A percentile compares a stretch with the other conserved stretches of the same genome.
Conservation (phyloP, 2,113 vertebrate species). For the Desmodus rotundus region DNA sequence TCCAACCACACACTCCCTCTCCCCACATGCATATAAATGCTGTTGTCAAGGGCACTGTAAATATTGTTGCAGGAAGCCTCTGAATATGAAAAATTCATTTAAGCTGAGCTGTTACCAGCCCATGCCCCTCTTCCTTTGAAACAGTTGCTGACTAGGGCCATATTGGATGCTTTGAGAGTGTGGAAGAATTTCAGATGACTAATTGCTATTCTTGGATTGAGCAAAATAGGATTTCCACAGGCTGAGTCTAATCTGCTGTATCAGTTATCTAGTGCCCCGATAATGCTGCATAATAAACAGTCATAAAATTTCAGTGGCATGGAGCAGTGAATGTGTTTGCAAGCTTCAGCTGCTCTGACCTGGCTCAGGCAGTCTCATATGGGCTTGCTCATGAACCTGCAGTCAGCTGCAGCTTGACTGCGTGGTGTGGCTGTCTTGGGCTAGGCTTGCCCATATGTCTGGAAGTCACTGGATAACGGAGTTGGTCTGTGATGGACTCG, state of each 20-base stretch:
- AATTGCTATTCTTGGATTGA: slow-evolving; percentile 3
- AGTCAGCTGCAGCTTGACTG: background rate
- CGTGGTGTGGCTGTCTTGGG: background rate
- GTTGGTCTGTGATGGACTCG: background rate
- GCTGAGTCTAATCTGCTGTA: background rate
- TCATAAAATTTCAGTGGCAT: slow-evolving; percentile 5
- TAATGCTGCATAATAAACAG: background rate
- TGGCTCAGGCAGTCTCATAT: background rate
- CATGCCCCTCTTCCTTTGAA: background rate
- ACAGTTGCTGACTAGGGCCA: background rate
- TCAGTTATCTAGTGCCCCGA: background rate
- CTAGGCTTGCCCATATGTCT: background rate
- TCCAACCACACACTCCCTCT: background rate
- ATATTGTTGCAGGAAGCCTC: slow-evolving; percentile 24
- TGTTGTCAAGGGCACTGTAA: slow-evolving; percentile 24
- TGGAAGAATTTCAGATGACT: background rate
- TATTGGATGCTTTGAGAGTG: background rate
- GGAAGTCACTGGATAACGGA: background rate
- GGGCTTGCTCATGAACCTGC: background rate
- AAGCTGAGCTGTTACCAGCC: background rate
- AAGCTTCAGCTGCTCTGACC: slow-evolving; percentile 1
- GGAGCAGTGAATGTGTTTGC: background rate
- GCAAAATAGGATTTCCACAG: background rate
- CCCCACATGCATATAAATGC: background rate
- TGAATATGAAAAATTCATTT: background rate